These are phyloP conservation scores for Colinus virginianus DNA, from an alignment of 2,113 vertebrate species.

Conservation along the genomic window DNA sequence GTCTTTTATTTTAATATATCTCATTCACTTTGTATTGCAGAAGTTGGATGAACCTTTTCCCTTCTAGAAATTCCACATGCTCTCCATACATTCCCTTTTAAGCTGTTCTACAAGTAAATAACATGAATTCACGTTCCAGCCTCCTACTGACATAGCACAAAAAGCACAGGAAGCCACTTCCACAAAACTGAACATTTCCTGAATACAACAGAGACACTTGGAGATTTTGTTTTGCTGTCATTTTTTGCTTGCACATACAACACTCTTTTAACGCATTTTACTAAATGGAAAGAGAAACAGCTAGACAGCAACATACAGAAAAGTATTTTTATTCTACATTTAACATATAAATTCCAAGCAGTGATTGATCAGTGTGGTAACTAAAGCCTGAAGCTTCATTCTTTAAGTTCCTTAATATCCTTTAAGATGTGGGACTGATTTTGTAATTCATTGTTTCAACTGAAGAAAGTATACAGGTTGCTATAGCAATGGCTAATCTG, in stretches of 20 bases:
- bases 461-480: neutral
- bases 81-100: neutral
- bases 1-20: neutral
- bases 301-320: neutral
- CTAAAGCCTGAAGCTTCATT: neutral
- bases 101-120: neutral
- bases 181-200: neutral
- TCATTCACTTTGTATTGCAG: neutral
- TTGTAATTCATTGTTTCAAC: neutral
- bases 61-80: neutral
- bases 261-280: neutral
- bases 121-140: neutral
- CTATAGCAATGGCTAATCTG: neutral
- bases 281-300: neutral
- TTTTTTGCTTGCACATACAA: neutral
- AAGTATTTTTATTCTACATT: neutral
- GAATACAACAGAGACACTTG: neutral
- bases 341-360: neutral
- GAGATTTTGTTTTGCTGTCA: neutral
- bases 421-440: neutral
- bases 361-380: neutral
- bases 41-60: neutral
- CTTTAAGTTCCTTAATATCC: neutral
- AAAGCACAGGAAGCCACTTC: neutral
- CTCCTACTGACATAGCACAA: neutral